Evolutionary conservation across 2,888 invertebrate genomes (phyloP).

Genomic region (Tipula unca): DNA sequence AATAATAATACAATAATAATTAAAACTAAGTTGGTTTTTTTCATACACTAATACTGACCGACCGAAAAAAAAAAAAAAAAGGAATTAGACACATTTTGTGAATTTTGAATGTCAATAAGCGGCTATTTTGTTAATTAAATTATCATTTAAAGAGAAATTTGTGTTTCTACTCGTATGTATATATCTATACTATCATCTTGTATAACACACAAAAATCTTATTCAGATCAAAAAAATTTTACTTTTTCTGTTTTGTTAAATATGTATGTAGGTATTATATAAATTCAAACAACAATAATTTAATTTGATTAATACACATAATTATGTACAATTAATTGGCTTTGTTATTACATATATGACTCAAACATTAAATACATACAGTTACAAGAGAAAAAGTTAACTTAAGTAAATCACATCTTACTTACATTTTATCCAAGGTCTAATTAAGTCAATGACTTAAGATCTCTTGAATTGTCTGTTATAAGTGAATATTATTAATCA

Average conservation of each 20-base stretch:
- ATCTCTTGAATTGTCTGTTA: not conserved
- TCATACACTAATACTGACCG: not conserved
- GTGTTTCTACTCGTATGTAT: too few relatives aligned
- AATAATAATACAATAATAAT: not conserved
- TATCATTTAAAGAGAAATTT: constrained; percentile 8
- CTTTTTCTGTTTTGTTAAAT: not conserved
- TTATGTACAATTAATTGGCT: not conserved
- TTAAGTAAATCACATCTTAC: constrained; percentile 2
- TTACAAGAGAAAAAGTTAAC: not conserved
- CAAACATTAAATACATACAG: not conserved
- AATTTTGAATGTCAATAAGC: not conserved
- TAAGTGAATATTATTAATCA: not conserved
- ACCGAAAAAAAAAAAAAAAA: not conserved
- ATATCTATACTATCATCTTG: too few relatives aligned
- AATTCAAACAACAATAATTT: not conserved
- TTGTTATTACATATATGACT: not conserved
- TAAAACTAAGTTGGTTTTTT: not conserved
- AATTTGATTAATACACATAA: not conserved
- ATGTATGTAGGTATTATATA: not conserved
- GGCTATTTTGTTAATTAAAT: not conserved
- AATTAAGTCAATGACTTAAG: not conserved
- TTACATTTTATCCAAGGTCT: not conserved
- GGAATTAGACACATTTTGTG: not conserved
- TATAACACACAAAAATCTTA: not conserved
- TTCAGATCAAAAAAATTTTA: not conserved